These are phyloP conservation scores for Eumeta japonica DNA, from an alignment of 1,140 invertebrate genomes.

Conservation along the genomic window DNA sequence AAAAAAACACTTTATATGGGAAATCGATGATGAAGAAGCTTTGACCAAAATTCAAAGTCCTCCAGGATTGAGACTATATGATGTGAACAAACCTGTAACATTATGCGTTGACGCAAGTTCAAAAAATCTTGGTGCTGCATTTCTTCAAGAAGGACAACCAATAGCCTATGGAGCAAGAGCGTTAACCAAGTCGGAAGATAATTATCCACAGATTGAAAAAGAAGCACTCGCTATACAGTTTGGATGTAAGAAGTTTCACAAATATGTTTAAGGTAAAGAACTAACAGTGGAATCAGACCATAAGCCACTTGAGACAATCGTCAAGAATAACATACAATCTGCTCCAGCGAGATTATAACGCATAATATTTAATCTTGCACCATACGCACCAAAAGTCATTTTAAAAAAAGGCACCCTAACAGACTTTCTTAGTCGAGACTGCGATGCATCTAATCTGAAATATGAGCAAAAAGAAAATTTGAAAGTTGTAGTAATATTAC, in stretches of 20 bases:
- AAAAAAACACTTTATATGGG: constrained; percentile 21
- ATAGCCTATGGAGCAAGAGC: constrained; percentile 39
- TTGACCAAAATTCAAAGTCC: constrained; percentile 15
- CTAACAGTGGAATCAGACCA: constrained; percentile 23
- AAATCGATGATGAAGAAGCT: constrained; percentile 11
- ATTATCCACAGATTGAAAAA: constrained; percentile 44
- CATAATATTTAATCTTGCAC: too few relatives aligned
- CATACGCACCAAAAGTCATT: too few relatives aligned
- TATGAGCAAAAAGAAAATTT: too few relatives aligned
- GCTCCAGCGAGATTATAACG: constrained; percentile 6
- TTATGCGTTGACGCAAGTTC: constrained; percentile 33
- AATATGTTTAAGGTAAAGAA: constrained; percentile 32
- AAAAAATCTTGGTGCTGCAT: constrained; percentile 21
- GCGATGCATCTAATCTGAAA: too few relatives aligned
- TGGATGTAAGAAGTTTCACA: constrained; percentile 29
- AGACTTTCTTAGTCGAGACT: too few relatives aligned
- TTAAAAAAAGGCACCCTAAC: too few relatives aligned
- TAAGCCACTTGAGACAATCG: constrained; percentile 11
- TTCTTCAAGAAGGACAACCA: constrained; percentile 19
- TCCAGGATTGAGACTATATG: constrained; percentile 13
- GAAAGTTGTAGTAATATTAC: too few relatives aligned
- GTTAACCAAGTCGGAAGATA: constrained; percentile 27
- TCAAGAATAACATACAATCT: constrained; percentile 8
- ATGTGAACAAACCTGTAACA: constrained; percentile 4
- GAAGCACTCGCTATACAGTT: constrained; percentile 32